Evolutionary conservation across 2,888 invertebrate species (phyloP).

Genomic region (Tiphia femorata): DNA sequence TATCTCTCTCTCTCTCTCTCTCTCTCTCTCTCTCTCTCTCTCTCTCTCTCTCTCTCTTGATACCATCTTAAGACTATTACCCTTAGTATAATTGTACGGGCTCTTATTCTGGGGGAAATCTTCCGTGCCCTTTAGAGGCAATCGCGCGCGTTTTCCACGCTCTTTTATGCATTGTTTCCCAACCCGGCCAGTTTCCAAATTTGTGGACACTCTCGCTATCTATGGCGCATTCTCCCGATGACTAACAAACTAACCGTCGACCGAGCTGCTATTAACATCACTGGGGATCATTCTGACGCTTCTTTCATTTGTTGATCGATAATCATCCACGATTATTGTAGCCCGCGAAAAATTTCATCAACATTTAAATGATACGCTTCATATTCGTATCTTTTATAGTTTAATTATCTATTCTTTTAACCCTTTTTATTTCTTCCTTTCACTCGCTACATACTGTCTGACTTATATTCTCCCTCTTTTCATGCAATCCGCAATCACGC

Average conservation of each 20-base stretch:
- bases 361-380: not conserved
- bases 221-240: not conserved
- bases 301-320: slow-evolving; percentile 10
- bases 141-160: slow-evolving; percentile 1
- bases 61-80: slow-evolving; percentile 65
- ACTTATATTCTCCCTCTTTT: not conserved
- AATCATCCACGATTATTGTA: not conserved
- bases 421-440: slow-evolving; percentile 8
- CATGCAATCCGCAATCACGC: too few species aligned
- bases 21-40: too few species aligned
- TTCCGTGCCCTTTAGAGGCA: slow-evolving; percentile 14
- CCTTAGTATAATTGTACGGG: slow-evolving; percentile 12
- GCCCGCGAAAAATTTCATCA: not conserved
- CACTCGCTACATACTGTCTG: not conserved
- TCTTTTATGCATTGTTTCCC: too few species aligned
- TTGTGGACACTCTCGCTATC: too few species aligned
- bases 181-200: too few species aligned
- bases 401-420: not conserved
- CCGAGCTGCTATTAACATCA: slow-evolving; percentile 38
- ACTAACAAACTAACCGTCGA: slow-evolving; percentile 42
- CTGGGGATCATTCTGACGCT: slow-evolving; percentile 39
- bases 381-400: not conserved
- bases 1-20: too few species aligned
- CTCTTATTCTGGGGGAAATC: slow-evolving; percentile 20
- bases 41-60: too few species aligned